Evolutionary conservation across 2,888 invertebrate species (phyloP), one percentile per base, ranked within the genome.

Genomic region (Caenorhabditis sp.): DNA sequence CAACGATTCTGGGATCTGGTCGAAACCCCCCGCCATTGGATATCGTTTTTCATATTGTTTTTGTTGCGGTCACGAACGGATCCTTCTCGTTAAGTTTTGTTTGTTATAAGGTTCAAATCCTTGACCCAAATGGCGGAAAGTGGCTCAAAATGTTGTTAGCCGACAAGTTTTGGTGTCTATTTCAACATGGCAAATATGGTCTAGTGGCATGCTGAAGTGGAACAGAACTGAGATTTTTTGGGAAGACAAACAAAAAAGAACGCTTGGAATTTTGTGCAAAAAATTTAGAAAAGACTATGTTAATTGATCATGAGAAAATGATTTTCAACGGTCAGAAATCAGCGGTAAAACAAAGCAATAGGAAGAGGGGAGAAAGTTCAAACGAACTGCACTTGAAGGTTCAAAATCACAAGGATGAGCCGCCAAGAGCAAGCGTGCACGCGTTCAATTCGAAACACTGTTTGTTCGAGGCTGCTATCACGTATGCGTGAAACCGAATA

Each of bases 401-500:
- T 74, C 74, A 68, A 76, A 76, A 61, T 76, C 56, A 76, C 67
- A 67, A 47, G 51, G 50, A 64, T 72, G 62, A 64, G 71, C 71
- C 28, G n/a, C 55, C 64, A 64, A 56, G 72, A 62, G 62, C 50
- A 64, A 58, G 65, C 74, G 60, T 67, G 72, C 72, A 72, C 72
- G 72, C 72, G 55, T 51, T 74, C 60, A 60, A 35, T 24, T 22
- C 15, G 24, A 32, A 71, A 61, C 76, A 67, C 37, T 76, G 76
- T 76, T 76, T 76, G 76, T 58, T 67, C 60, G 51, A 37, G 22
- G 35, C 51, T 76, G 76, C 76, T 76, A 76, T 76, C 76, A 76
- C 76, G 76, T 76, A 67, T 67, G 76, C 76, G 76, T 76, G 76
- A 76, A 76, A 76, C 76, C 76, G 68, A 76, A 76, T 76, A 76